phyloP scores from a whole-genome alignment of 1,140 invertebrate genomes.

The Apocrypta bakeri region DNA sequence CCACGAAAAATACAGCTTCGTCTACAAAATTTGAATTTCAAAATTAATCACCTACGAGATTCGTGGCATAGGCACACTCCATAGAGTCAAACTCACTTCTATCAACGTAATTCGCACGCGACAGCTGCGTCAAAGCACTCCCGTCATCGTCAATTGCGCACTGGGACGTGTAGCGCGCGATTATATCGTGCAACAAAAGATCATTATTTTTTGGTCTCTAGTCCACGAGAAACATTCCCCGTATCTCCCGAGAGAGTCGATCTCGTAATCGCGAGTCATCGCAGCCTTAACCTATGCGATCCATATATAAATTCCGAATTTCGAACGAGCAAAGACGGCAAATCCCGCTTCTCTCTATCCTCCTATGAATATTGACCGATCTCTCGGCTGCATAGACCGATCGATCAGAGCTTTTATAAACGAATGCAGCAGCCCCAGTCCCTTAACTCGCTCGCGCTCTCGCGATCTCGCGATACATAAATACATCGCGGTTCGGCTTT shows the following conservation, averaged over 20 bases:
- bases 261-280: constrained; percentile 46
- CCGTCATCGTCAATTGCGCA: too few relatives aligned
- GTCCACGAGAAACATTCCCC: too few relatives aligned
- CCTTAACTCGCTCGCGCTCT: constrained; percentile 6
- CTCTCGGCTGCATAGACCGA: not conserved
- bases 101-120: too few relatives aligned
- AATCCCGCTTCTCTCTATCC: not conserved
- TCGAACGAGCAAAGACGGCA: not conserved
- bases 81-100: too few relatives aligned
- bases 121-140: too few relatives aligned
- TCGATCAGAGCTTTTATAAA: not conserved
- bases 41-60: not conserved
- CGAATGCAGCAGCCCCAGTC: constrained; percentile 25
- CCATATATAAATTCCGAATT: not conserved
- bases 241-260: not conserved
- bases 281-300: constrained; percentile 50
- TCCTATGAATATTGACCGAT: constrained; percentile 10
- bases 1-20: not conserved
- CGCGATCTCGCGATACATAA: constrained; percentile 65
- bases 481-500: constrained; percentile 61
- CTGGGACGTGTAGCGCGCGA: too few relatives aligned
- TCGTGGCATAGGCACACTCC: too few relatives aligned
- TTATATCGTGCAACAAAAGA: too few relatives aligned
- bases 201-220: too few relatives aligned
- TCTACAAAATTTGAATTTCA: not conserved